Conservation (phyloP, 2,888 invertebrate genomes). For the Phorcus lineatus region DNA sequence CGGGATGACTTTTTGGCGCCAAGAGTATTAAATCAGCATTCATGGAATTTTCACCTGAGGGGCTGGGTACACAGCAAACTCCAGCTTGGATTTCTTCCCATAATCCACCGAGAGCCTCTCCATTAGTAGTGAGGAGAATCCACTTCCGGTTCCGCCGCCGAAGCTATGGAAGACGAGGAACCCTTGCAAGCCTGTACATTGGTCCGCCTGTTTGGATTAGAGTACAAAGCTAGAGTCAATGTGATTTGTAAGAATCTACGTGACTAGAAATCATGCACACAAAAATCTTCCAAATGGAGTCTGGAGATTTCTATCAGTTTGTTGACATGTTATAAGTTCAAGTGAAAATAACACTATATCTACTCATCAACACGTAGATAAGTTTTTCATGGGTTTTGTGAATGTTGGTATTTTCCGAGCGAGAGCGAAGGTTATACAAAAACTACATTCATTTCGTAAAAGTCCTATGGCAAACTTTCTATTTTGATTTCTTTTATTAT, state of each 20-base stretch:
- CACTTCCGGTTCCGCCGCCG: constrained; percentile 66
- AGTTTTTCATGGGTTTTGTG: too few relatives aligned
- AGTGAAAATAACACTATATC: too few relatives aligned
- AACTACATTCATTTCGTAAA: too few relatives aligned
- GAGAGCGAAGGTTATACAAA: too few relatives aligned
- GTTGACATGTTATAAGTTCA: too few relatives aligned
- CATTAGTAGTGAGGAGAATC: constrained; percentile 93
- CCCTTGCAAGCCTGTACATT: constrained; percentile 73
- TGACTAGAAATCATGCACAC: neutral
- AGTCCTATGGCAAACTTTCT: too few relatives aligned
- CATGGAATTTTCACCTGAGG: constrained; percentile 82
- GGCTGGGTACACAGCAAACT: constrained; percentile 90
- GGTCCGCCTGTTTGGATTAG: constrained; percentile 57
- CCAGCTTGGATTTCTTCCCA: constrained; percentile 77
- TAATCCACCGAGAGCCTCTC: constrained; percentile 89
- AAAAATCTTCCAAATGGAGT: too few relatives aligned
- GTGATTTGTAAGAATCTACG: neutral
- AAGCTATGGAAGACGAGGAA: constrained; percentile 72
- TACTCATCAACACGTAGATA: too few relatives aligned
- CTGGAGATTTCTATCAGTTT: neutral
- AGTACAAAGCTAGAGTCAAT: neutral
- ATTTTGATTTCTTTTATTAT: too few relatives aligned
- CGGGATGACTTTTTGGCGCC: too few relatives aligned
- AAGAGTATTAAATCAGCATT: too few relatives aligned
- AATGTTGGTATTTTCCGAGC: too few relatives aligned